Evolutionary conservation across 2,888 invertebrate genomes (phyloP), one percentile per base, ranked within the genome.

Genomic region (Noctua janthina): DNA sequence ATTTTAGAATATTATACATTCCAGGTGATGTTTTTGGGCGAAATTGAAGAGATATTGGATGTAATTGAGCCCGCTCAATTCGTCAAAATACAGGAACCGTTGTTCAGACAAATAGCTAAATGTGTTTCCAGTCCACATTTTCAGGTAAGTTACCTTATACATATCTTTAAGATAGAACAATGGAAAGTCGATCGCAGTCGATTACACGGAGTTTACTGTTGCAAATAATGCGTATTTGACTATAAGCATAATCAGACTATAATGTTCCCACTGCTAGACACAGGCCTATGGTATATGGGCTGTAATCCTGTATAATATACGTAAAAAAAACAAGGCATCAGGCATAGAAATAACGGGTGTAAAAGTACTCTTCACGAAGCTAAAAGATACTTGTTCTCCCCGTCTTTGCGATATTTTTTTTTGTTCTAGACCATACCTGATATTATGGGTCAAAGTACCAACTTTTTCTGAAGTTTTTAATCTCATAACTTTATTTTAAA

Each of bases 61-160:
- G 99, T 99, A 90, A 99, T 99, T 97, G 99, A 99, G 97, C 99
- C 99, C 91, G 98, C 99, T 91, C 99, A 99, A 97, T 99, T 99
- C 97, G 98, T 98, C 94, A 99, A 99, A 97, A 99, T 99, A 93
- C 99, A 99, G 97, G 99, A 99, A 95, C 99, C 99, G 87, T 97
- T 99, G 90, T 99, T 99, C 97, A 98, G 99, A 95, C 99, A 99
- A 98, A 99, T 99, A 96, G 98, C 99, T 92, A 99, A 99, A 97
- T 99, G 99, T 97, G 99, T 99, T 85, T 99, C 99, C 95, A 99
- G 99, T 97, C 99, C 99, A 94, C 99, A 99, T 97, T 99, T 99
- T 97, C 99, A 99, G 98, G 99, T 99, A 97, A 91, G 72, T 85
- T 46, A 11, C 8, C 23, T 70, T 70, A 49, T 39, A 11, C 17